These are phyloP conservation scores for Noctua fimbriata DNA, from an alignment of 2,888 invertebrate genomes.

Conservation along the genomic window DNA sequence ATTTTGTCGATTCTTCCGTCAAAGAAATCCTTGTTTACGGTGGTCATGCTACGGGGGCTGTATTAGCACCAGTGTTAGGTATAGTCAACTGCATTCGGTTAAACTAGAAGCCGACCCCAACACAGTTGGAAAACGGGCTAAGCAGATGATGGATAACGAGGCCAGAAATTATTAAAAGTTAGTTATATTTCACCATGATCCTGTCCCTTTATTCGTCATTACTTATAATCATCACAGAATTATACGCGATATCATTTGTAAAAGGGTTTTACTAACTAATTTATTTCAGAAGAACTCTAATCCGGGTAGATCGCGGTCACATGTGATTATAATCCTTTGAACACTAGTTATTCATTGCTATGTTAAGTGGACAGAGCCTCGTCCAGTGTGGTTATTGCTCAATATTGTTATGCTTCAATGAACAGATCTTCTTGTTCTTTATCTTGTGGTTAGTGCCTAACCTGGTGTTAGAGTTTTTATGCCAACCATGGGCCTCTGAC, in stretches of 20 bases:
- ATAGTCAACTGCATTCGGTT: background rate
- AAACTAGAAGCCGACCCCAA: background rate
- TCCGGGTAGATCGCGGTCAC: constrained; percentile 37
- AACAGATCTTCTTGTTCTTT: no score
- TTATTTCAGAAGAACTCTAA: constrained; percentile 40
- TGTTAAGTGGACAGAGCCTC: background rate
- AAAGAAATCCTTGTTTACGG: no score
- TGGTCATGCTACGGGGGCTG: no score
- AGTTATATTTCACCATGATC: constrained; percentile 43
- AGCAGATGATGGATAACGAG: background rate
- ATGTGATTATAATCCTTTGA: constrained; percentile 25
- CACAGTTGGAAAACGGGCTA: background rate
- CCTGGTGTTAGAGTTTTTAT: no score
- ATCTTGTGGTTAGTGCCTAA: no score
- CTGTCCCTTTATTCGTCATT: constrained; percentile 30
- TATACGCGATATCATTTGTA: constrained; percentile 46
- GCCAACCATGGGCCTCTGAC: no score
- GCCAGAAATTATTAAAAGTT: constrained; percentile 17
- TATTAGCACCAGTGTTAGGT: background rate
- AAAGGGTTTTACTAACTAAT: constrained; percentile 53
- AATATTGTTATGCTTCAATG: background rate
- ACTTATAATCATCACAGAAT: constrained; percentile 35
- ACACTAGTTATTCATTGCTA: constrained; percentile 27
- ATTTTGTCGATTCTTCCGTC: no score
- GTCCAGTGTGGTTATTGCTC: background rate